Conservation (phyloP, 2,113 vertebrate genomes). For the Rhinoptilus africanus region DNA sequence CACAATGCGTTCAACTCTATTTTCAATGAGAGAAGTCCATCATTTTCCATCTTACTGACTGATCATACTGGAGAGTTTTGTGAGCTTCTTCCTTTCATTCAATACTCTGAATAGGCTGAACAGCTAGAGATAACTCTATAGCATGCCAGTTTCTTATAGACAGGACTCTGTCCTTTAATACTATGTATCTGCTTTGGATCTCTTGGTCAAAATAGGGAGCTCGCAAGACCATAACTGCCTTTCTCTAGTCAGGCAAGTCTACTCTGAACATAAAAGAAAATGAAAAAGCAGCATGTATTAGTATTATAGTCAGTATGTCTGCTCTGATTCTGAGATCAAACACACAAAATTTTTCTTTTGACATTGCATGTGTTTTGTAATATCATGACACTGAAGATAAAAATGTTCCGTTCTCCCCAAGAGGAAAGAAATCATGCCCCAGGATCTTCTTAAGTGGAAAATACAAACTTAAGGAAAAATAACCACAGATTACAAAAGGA, state of each 20-base stretch:
- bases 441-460: neutral
- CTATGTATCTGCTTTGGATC: neutral
- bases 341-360: neutral
- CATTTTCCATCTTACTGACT: neutral
- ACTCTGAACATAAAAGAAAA: neutral
- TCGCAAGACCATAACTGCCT: neutral
- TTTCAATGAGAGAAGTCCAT: neutral
- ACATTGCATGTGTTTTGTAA: neutral
- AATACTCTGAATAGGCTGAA: neutral
- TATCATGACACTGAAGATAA: neutral
- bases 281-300: neutral
- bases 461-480: neutral
- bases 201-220: neutral
- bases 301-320: neutral
- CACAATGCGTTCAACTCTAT: neutral
- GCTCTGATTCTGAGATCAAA: conserved; percentile 16
- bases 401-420: neutral
- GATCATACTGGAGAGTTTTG: neutral
- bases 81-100: neutral
- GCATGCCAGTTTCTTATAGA: neutral
- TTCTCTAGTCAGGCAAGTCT: neutral
- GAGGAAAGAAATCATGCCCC: neutral
- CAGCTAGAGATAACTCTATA: neutral
- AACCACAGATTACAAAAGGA: neutral
- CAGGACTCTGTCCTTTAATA: neutral